Evolutionary conservation across 2,113 vertebrate genomes (phyloP), one percentile per base, ranked within the genome.

Genomic region (Bos taurus): DNA sequence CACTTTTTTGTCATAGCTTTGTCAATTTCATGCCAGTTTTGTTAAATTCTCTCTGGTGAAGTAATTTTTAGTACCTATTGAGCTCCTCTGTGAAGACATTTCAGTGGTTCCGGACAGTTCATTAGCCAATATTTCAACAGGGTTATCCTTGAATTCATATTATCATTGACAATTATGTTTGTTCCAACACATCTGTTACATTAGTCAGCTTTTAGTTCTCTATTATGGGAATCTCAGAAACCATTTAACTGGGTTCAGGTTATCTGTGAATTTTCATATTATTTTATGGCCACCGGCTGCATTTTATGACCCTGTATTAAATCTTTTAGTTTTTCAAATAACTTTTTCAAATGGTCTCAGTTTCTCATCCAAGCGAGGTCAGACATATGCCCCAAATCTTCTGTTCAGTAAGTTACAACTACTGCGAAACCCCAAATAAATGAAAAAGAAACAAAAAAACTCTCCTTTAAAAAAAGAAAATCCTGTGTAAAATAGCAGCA

Each of bases 231-330:
- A 88, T 94, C 95, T 84, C 89, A 94, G 93, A 95, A 90, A 74
- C 59, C 91, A 59, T 64, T 84, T 96, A 40, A 78, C 91, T 60
- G n/a, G 78, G 84, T 83, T 95, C 87, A 86, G 56, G 90, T 96
- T 96, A 94, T 96, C 92, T 96, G 91, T 97, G 97, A 97, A 74
- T 96, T 96, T 98, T 97, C 85, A 74, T 95, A 86, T 83, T 89
- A 84, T 90, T 97, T 98, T 98, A 98, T 90, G 91, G 78, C 59
- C 94, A 87, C 78, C 50, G 74, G 95, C 91, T 97, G 94, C 82
- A 93, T 94, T 96, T 98, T 97, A 96, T 95, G 94, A 93, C 88
- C 87, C 26, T 88, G 83, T 95, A 94, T 96, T 97, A 91, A 97
- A 92, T 90, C 74, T 89, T 97, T 80, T 83, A 82, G 94, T 97